Evolutionary conservation across 2,797 vertebrate species (phyloP).

Genomic region (Chrosomus eos): DNA sequence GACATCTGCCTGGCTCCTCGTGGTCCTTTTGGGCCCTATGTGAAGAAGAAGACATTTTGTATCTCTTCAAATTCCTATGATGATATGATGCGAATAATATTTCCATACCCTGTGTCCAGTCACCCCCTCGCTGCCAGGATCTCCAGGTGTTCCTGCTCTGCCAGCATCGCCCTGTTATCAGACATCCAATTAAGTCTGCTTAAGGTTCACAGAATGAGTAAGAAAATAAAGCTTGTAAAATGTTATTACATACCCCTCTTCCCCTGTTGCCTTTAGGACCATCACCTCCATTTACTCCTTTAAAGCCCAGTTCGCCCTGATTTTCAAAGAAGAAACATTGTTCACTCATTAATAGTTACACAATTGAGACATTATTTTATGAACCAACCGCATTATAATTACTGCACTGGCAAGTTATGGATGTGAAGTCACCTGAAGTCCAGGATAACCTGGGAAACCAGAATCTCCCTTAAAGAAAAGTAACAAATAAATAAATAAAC

Average conservation of each 20-base stretch:
- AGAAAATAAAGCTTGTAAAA: not conserved
- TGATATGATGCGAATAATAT: not conserved
- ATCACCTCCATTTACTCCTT: slow-evolving; percentile 74
- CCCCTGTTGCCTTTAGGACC: slow-evolving; percentile 84
- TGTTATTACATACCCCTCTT: slow-evolving; percentile 75
- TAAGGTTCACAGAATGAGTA: not conserved
- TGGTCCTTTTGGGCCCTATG: slow-evolving; percentile 82
- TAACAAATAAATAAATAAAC: not conserved
- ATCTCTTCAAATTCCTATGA: not conserved
- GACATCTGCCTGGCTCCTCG: slow-evolving; percentile 69
- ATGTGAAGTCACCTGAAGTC: slow-evolving; percentile 72
- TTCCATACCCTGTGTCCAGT: slow-evolving; percentile 72
- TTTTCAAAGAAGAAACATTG: slow-evolving; percentile 34
- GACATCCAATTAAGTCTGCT: slow-evolving; percentile 2
- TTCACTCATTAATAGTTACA: not conserved
- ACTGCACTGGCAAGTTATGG: not conserved
- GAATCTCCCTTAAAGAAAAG: slow-evolving; percentile 75
- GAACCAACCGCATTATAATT: not conserved
- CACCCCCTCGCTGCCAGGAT: slow-evolving; percentile 63
- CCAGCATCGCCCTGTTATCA: slow-evolving; percentile 73
- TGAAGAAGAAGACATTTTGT: slow-evolving; percentile 42
- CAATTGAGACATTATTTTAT: not conserved
- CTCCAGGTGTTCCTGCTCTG: slow-evolving; percentile 60
- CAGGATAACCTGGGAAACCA: slow-evolving; percentile 84
- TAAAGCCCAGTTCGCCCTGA: slow-evolving; percentile 83